Evolutionary conservation across 2,797 vertebrate species (phyloP).

Genomic region (Bovichtus variegatus): DNA sequence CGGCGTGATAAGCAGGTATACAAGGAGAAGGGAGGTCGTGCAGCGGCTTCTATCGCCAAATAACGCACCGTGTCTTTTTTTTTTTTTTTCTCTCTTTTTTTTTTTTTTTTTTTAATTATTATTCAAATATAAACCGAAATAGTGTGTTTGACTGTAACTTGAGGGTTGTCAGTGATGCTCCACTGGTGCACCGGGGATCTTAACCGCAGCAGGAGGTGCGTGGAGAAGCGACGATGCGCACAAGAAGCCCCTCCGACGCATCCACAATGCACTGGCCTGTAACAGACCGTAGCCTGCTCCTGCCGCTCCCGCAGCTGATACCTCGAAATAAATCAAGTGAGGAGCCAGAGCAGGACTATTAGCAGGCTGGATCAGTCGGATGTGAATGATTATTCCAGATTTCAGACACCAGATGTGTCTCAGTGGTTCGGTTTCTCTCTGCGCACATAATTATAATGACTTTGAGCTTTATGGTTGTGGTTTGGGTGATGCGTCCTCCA

Average conservation of each 20-base stretch:
- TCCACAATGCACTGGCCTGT: constrained; percentile 71
- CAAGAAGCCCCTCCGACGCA: constrained; percentile 32
- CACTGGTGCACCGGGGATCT: constrained; percentile 16
- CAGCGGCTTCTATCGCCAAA: not conserved
- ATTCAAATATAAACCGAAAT: not conserved
- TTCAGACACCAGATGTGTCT: constrained; percentile 74
- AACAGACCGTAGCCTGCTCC: constrained; percentile 58
- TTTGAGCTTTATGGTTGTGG: constrained; percentile 31
- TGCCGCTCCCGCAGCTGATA: constrained; percentile 73
- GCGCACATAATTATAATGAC: constrained; percentile 58
- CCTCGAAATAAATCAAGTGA: constrained; percentile 53
- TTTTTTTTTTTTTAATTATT: too few species aligned
- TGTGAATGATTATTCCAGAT: constrained; percentile 69
- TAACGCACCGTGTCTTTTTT: not conserved
- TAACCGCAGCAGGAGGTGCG: constrained; percentile 41
- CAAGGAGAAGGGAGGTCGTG: not conserved
- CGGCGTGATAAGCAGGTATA: not conserved
- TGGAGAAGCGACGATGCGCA: constrained; percentile 48
- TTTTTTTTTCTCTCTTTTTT: too few species aligned
- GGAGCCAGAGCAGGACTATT: constrained; percentile 45
- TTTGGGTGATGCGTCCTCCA: constrained; percentile 41
- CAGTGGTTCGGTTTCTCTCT: constrained; percentile 40
- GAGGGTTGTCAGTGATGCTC: constrained; percentile 38
- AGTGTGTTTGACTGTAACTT: constrained; percentile 14
- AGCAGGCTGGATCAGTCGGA: constrained; percentile 65